Evolutionary conservation across 2,113 vertebrate species (phyloP), one percentile per base, ranked within the genome.

Genomic region (Candoia aspera): DNA sequence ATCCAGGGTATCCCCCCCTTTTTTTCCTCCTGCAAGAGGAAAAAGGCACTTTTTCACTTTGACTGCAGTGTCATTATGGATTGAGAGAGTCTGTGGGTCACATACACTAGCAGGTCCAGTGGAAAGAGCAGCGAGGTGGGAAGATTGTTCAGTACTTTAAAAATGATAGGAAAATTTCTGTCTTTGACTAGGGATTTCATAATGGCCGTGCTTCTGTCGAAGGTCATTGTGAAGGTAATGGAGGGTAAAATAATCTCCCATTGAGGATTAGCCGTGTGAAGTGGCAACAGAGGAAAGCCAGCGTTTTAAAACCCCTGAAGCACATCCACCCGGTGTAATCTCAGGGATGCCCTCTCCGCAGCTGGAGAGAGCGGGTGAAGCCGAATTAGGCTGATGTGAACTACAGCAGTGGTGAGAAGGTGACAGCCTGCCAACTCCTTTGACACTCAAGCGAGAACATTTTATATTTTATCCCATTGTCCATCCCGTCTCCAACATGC

Each of bases 221-320:
- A 96, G 94, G 96, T 97, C 95, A 96, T 24, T 95, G 95, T 94
- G 86, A 96, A 97, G 88, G 92, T 96, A 98, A 97, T 97, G 96
- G 95, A 97, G 96, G 91, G 94, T 97, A 95, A 97, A 97, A 96
- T 95, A 96, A 96, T 96, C 90, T 97, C 91, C 89, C 73, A 92
- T 90, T 1, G 84, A 97, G 87, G 91, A 92, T 87, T 96, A 93
- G 90, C 93, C 94, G 62, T 89, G 88, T 96, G 89, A 97, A 97
- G 97, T 96, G 84, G 89, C 92, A 97, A 96, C 92, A 95, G 93
- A 95, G 68, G 93, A 96, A 95, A 92, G 90, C 21, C 94, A 86
- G 79, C 94, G 92, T 94, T 97, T 95, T 92, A 96, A 96, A 96
- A 93, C 59, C 86, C 87, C 92, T 95, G 95, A 96, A 96, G 94